A percentile compares a stretch with the other conserved stretches of the same genome.
Evolutionary conservation across 92 coral and sea anemone species (phyloP).

Genomic region (Nematostella vectensis): DNA sequence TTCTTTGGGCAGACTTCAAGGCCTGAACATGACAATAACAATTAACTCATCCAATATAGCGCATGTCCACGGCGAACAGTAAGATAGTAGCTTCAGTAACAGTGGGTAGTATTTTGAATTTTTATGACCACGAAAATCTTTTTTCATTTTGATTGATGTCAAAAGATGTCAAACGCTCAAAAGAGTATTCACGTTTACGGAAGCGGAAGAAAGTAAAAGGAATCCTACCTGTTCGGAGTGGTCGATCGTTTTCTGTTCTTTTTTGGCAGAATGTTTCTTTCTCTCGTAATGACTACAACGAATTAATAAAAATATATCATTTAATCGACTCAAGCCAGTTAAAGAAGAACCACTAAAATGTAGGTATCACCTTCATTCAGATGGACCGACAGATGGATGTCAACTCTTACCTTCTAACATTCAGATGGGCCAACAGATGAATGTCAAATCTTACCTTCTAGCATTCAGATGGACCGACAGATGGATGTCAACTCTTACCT

Average conservation of each 20-base stretch:
- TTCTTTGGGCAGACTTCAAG: constrained; percentile 87
- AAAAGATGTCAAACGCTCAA: not conserved
- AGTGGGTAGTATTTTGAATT: too few relatives aligned
- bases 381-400: too few relatives aligned
- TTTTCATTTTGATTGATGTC: too few relatives aligned
- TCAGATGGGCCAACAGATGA: too few relatives aligned
- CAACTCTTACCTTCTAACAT: too few relatives aligned
- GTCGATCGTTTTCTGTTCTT: constrained; percentile 89
- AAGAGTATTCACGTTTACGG: not conserved
- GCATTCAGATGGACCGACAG: too few relatives aligned
- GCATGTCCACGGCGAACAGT: not conserved
- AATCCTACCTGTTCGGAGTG: constrained; percentile 72
- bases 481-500: too few relatives aligned
- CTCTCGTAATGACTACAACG: constrained; percentile 60
- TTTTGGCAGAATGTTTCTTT: constrained; percentile 84
- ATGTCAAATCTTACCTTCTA: too few relatives aligned
- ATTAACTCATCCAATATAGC: not conserved
- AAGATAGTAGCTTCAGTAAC: too few relatives aligned
- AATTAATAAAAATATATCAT: not conserved
- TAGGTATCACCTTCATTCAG: too few relatives aligned
- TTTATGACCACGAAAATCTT: too few relatives aligned
- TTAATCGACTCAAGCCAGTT: not conserved
- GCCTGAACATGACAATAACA: constrained; percentile 36
- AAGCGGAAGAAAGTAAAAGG: not conserved
- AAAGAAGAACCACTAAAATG: too few relatives aligned